Evolutionary conservation across 2,113 vertebrate genomes (phyloP), one percentile per base, ranked within the genome.

Genomic region (Ondatra zibethicus): DNA sequence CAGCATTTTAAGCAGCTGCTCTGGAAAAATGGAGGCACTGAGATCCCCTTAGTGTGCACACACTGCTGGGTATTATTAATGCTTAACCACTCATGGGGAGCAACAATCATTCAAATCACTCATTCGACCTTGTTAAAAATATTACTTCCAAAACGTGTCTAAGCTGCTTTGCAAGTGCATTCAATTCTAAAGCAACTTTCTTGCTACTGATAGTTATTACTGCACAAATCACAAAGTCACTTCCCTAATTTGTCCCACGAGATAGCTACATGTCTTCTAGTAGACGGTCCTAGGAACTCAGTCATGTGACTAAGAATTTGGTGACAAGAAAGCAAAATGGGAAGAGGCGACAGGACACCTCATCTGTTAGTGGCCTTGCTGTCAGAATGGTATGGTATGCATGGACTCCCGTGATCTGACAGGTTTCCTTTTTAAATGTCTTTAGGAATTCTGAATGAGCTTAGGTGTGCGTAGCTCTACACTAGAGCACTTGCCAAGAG

Each of bases 91-190:
- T 80, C 19, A 52, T 0, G 16, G n/a, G 45, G 91, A 97, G 94
- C 55, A 55, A 70, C 91, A 63, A 6, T 50, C 0, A 16, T 50
- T 75, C 84, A 13, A 33, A 94, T 70, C 72, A 75, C 0, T 45
- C 7, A 33, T 85, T 58, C 42, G n/a, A 93, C 61, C 68, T 81
- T 90, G 12, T 12, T 89, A 77, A 96, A 89, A 89, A 68, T 31
- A 61, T 58, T 55, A n/a, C 31, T 77, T 87, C 52, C 36, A 63
- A 87, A 89, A 78, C 27, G 45, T 55, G 7, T 63, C 87, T 52
- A 76, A 36, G 13, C 33, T 92, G 42, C 82, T 94, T 78, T 39
- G 39, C 42, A 78, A 86, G 0, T 27, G n/a, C 8, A 50, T 21
- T 88, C 73, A 36, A 55, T 55, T 52, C 82, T 45, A 81, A 47